Base-by-base conservation (phyloP, 2,888 invertebrate genomes). In the Nomada flava region DNA sequence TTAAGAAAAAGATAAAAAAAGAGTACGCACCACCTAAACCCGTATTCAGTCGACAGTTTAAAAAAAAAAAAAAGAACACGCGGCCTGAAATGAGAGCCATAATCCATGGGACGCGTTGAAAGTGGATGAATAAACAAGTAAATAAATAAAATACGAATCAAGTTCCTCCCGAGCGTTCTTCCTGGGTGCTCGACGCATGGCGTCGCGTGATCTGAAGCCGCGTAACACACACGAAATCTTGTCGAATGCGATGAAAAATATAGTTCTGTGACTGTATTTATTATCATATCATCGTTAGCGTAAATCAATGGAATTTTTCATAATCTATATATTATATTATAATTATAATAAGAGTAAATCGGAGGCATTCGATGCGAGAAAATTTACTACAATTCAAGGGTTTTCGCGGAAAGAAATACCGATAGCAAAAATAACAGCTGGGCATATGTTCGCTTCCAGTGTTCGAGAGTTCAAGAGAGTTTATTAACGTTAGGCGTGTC, bases 131-230 rank as follows among this genome's bases (percentile, higher is more conserved):
- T n/a, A 18, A 7, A 18, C 29, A 42, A 20, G 50, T 13, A 52
- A 3, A 20, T 10, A 59, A 15, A 15, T 52, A 2, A 26, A 52
- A 36, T 53, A 55, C n/a, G 23, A 82, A 81, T 70, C 74, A 82
- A 83, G 83, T 83, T 83, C 83, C 83, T 83, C 65, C 64, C 52
- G 65, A 60, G 69, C 76, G 75, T 60, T 70, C 69, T 69, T 74
- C 62, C 80, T 60, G 73, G 55, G 69, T 57, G 69, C 75, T 67
- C 79, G 74, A 55, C 62, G 67, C 57, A 15, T 13, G 69, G 50
- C 75, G 68, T 64, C 74, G 53, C 71, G 63, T 60, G 77, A 71
- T 75, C 63, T 50, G 59, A 57, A 57, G 60, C 52, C 64, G 71
- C 42, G 68, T 63, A 36, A 36, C 29, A 29, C 57, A 62, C 50